Base-by-base conservation (phyloP, 35 echinoderm and acorn worm species). In the Heliocidaris erythrogramma region DNA sequence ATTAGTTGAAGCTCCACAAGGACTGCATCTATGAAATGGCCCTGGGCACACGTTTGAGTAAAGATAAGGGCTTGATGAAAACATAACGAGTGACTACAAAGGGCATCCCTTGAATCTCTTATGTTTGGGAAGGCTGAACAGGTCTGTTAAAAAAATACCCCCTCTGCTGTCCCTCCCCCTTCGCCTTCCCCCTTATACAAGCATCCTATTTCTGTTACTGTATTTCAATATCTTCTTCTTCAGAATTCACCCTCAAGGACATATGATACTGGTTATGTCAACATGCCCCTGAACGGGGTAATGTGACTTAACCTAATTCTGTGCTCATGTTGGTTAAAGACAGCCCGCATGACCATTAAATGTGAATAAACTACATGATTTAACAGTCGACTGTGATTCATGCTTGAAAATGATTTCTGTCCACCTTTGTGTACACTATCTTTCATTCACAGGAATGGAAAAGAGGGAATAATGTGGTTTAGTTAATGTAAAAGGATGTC, bases 211-310 rank as follows among this genome's bases (percentile, higher is more conserved):
- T 3, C 21, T 78, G 65, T 78, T 78, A 5, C 27, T 27, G 65
- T 78, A 78, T 78, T 78, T 78, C 21, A 78, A 78, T 78, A 78
- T 78, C 65, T 78, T n/a, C 65, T n/a, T 78, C 24, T 78, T 7
- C 21, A 24, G 18, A n/a, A 8, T 27, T 27, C 27, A n/a, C 5
- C 65, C 65, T 78, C 27, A 7, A 18, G 65, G 65, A 78, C 18
- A 27, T n/a, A 78, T n/a, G 65, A 78, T 78, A 78, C 65, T 78
- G 65, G 65, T 78, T 78, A 78, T 78, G 65, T 78, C 65, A 78
- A 78, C 65, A 78, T 5, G 65, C 27, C 21, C 27, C 5, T 78
- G 65, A 78, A 78, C 27, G 27, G 4, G 27, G 65, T 78, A 78
- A 78, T 78, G 65, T 78, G 21, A 78, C 65, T 78, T 78, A 78